Conservation (phyloP, 2,797 vertebrate species). For the Enteromius fasciolatus region DNA sequence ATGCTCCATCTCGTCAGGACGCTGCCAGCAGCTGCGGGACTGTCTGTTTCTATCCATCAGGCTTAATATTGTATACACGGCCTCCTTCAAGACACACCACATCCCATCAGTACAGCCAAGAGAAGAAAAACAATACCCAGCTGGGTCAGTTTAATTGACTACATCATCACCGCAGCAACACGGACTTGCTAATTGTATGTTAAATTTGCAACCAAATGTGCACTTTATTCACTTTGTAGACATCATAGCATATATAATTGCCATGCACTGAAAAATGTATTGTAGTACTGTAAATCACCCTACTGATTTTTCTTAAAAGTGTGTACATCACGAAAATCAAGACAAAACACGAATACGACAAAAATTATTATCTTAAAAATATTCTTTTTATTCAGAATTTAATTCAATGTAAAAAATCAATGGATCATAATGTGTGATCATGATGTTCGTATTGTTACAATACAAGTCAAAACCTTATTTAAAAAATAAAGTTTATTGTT, state of each 20-base stretch:
- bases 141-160: not conserved
- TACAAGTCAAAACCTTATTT: conserved; percentile 34
- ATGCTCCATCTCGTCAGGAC: conserved; percentile 29
- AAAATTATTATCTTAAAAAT: not conserved
- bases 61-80: conserved; percentile 19
- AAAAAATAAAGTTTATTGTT: conserved; percentile 27
- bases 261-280: not conserved
- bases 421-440: not conserved
- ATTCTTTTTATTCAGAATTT: not conserved
- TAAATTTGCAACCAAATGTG: not conserved
- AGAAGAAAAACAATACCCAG: not conserved
- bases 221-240: too few species aligned
- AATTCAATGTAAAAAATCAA: not conserved
- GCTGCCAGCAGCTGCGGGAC: conserved; percentile 8
- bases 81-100: conserved; percentile 7
- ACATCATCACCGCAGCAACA: not conserved
- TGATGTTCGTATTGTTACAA: conserved; percentile 54
- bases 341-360: not conserved
- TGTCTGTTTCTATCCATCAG: conserved; percentile 45
- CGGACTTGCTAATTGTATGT: not conserved
- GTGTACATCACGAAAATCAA: not conserved
- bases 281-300: not conserved
- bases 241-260: not conserved
- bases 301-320: not conserved
- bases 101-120: conserved; percentile 14